Evolutionary conservation across 2,888 invertebrate genomes (phyloP).

Genomic region (Agonopterix arenella): DNA sequence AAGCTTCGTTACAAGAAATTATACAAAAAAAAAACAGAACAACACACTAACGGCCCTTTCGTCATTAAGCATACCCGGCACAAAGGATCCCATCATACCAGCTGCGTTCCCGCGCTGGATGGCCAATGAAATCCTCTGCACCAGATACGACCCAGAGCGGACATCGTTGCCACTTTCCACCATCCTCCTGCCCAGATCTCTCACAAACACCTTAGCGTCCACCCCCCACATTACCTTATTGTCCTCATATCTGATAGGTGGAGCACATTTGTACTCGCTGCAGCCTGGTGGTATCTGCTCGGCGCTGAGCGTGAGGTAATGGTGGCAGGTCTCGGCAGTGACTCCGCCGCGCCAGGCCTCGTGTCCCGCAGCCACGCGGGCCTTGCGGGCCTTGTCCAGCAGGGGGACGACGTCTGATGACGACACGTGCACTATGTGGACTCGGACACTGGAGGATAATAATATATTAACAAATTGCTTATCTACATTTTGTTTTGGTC

Average conservation of each 20-base stretch:
- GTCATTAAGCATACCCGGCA: too few relatives aligned
- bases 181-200: too few relatives aligned
- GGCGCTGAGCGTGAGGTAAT: slow-evolving; percentile 80
- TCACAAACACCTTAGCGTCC: too few relatives aligned
- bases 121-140: too few relatives aligned
- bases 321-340: slow-evolving; percentile 85
- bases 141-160: too few relatives aligned
- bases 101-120: too few relatives aligned
- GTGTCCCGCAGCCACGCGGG: slow-evolving; percentile 66
- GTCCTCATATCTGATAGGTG: slow-evolving; percentile 79
- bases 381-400: slow-evolving; percentile 68
- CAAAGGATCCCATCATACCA: too few relatives aligned
- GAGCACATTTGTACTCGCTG: slow-evolving; percentile 84
- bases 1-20: too few relatives aligned
- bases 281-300: slow-evolving; percentile 79
- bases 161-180: too few relatives aligned
- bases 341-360: slow-evolving; percentile 69
- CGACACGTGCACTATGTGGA: slow-evolving; percentile 83
- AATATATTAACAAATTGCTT: neutral
- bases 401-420: slow-evolving; percentile 76
- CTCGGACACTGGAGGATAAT: slow-evolving; percentile 65
- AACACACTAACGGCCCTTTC: too few relatives aligned
- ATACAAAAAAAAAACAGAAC: too few relatives aligned
- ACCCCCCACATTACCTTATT: too few relatives aligned
- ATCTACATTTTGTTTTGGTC: neutral